A percentile compares a stretch with the other conserved stretches of the same genome.
These are phyloP conservation scores for Falco punctatus DNA, from an alignment of 2,113 vertebrate genomes.

Conservation along the genomic window DNA sequence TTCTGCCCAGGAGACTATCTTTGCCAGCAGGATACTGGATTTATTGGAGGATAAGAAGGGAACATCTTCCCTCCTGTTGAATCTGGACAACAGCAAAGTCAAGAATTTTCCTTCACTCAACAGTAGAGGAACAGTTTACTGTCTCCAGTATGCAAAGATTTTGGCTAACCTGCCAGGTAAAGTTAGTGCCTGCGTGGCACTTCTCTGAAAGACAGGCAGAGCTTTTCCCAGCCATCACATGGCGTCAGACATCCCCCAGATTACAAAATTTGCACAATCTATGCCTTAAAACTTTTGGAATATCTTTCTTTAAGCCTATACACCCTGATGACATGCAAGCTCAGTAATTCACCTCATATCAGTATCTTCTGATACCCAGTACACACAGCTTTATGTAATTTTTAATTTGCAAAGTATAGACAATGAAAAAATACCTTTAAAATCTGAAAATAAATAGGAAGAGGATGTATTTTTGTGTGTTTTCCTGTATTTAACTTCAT, in stretches of 20 bases:
- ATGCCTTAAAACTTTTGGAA: background rate
- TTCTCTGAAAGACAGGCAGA: background rate
- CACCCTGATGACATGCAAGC: background rate
- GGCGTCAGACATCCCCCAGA: background rate
- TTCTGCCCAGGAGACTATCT: background rate
- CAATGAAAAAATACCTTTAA: background rate
- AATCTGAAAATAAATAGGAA: background rate
- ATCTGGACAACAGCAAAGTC: background rate
- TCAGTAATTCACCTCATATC: background rate
- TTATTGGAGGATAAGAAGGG: background rate
- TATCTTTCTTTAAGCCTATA: background rate
- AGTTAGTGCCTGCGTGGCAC: background rate
- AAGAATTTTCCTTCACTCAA: background rate
- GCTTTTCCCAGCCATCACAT: background rate
- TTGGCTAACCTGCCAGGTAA: background rate
- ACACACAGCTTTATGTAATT: background rate
- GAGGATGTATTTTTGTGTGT: rapidly evolving
- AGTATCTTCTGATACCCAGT: background rate
- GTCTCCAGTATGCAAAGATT: background rate
- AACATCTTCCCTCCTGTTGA: background rate
- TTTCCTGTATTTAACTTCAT: background rate
- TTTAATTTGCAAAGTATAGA: background rate
- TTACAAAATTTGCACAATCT: background rate
- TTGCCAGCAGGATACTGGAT: background rate
- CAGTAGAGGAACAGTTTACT: too few species aligned